Evolutionary conservation across 2,797 vertebrate genomes (phyloP).

Genomic region (Takifugu rubripes): DNA sequence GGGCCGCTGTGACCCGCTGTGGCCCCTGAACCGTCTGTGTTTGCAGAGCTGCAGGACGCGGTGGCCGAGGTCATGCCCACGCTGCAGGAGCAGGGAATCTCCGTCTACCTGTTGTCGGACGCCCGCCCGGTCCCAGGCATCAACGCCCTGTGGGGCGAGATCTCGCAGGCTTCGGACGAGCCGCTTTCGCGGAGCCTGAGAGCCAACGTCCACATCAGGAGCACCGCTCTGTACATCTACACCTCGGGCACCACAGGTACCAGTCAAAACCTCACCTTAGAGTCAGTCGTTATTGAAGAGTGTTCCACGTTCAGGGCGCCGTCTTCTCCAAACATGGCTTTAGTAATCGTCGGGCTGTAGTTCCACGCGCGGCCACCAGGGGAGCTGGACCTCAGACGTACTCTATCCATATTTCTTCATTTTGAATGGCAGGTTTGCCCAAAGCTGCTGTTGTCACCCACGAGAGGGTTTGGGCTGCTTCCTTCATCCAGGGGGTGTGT

Average conservation of each 20-base stretch:
- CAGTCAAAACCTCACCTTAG: no score
- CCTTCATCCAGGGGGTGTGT: slow-evolving; percentile 54
- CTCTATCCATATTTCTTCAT: background rate
- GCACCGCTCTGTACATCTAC: slow-evolving; percentile 87
- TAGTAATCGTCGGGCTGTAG: no score
- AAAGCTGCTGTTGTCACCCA: slow-evolving; percentile 87
- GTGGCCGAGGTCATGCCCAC: slow-evolving; percentile 85
- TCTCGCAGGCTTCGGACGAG: slow-evolving; percentile 76
- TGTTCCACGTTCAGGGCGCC: no score
- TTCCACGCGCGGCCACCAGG: background rate
- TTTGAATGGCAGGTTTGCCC: slow-evolving; percentile 78
- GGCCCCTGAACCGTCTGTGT: slow-evolving; percentile 33
- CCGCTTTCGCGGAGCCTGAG: slow-evolving; percentile 77
- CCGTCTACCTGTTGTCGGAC: slow-evolving; percentile 78
- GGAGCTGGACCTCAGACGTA: no score
- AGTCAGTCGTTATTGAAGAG: no score
- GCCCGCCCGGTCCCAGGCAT: slow-evolving; percentile 71
- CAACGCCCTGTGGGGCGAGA: slow-evolving; percentile 72
- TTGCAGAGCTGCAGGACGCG: slow-evolving; percentile 77
- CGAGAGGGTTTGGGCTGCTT: slow-evolving; percentile 72
- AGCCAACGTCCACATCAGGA: slow-evolving; percentile 71
- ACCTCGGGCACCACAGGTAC: slow-evolving; percentile 93
- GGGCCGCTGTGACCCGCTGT: background rate
- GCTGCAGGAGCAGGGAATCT: slow-evolving; percentile 77
- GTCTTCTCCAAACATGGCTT: no score